Percentiles rank a stretch among this genome's conserved stretches.
Evolutionary conservation across 2,888 invertebrate genomes (phyloP).

Genomic region (Heliconius charithonia): DNA sequence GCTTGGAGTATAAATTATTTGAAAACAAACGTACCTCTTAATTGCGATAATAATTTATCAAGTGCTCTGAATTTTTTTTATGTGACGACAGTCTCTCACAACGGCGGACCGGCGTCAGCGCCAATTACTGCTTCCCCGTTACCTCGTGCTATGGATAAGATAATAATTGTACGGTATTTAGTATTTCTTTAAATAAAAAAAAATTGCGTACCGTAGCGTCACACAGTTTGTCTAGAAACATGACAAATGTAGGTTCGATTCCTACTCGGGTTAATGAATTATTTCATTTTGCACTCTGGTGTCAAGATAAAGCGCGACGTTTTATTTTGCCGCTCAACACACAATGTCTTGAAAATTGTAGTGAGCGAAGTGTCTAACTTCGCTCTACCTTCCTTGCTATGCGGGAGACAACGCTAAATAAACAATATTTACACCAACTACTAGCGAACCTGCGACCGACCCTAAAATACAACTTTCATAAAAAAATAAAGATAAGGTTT

Average conservation of each 20-base stretch:
- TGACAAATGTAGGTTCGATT: no score
- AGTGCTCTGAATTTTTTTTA: background rate
- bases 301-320: no score
- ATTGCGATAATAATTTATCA: conserved; percentile 1
- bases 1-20: background rate
- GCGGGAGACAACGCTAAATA: no score
- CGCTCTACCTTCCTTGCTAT: no score
- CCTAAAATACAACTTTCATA: background rate
- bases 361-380: no score
- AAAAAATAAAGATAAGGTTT: background rate
- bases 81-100: background rate
- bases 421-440: no score
- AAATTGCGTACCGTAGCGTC: background rate
- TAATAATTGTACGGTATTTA: background rate
- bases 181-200: background rate
- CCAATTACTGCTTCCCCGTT: background rate
- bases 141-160: background rate
- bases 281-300: no score
- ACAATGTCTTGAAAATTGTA: no score
- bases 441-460: no score
- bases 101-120: conserved; percentile 9
- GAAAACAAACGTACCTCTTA: background rate
- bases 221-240: no score
- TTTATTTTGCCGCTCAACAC: no score
- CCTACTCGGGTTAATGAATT: no score